Base-by-base conservation (phyloP, 2,888 invertebrate species). In the Drosophila anomelani region DNA sequence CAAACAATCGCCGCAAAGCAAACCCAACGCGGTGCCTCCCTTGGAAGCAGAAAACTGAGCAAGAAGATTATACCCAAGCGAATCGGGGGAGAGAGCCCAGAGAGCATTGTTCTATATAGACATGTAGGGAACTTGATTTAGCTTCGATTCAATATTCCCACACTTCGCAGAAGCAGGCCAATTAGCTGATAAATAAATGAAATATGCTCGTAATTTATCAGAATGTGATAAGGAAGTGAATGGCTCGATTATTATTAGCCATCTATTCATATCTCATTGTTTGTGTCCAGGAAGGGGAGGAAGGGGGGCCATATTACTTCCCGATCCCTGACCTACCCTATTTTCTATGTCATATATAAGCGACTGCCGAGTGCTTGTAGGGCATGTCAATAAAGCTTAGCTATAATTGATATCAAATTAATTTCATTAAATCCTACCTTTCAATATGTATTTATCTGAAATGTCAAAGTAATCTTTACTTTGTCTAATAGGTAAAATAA, bases 1-100 rank as follows among this genome's bases (percentile, higher is more conserved):
- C 81, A 71, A 76, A 70, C 66, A 69, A 56, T 59, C 47, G 64
- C 34, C 15, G 70, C 54, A 66, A 66, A 58, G 47, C 55, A 67
- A 63, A 68, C 43, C 46, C 20, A 60, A 38, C 17, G 58, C 29
- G 47, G 55, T 15, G 43, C 43, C 64, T 23, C 10, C 44, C 23
- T 29, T 49, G 4, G 34, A 10, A 23, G 36, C 60, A 46, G 58
- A 49, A 49, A 39, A 41, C 51, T 20, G 26, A 57, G 49, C 43
- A 55, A 23, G 34, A 56, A 32, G 49, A 44, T 59, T 17, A 38
- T 34, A 36, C 6, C 7, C 8, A 4, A 3, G 17, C 49, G 17
- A 49, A 17, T 49, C 32, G 53, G 23, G 26, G n/a, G 4, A 10
- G 34, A 59, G 61, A 43, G 43, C 6, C 8, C n/a, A 8, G 29